phyloP scores from a whole-genome alignment of 2,113 vertebrate species.

The Dicaeum eximium region DNA sequence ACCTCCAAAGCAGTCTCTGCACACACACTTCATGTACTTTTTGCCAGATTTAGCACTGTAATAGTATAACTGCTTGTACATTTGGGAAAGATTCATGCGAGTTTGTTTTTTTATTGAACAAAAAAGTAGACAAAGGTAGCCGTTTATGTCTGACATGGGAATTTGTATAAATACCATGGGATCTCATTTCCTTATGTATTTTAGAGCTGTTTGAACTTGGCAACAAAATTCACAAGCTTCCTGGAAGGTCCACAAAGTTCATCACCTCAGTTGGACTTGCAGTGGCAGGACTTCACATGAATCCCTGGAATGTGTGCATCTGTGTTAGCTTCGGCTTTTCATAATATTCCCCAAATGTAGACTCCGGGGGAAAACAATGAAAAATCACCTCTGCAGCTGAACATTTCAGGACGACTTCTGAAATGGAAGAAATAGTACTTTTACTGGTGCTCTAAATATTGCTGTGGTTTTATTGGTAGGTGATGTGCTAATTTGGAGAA shows the following conservation, averaged over 20 bases:
- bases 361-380: neutral
- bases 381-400: neutral
- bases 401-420: neutral
- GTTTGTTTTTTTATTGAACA: neutral
- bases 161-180: constrained; percentile 24
- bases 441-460: neutral
- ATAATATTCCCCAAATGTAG: constrained; percentile 34
- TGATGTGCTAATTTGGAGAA: neutral
- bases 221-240: constrained; percentile 45
- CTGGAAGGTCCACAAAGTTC: constrained; percentile 52
- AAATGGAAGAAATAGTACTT: neutral
- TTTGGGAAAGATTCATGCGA: neutral
- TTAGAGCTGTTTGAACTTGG: constrained; percentile 44
- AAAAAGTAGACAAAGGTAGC: constrained; percentile 24
- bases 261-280: neutral
- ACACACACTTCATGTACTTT: neutral
- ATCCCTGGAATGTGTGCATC: neutral
- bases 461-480: neutral
- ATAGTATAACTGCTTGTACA: neutral
- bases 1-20: neutral
- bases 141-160: constrained; percentile 42
- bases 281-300: neutral
- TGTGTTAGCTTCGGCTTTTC: neutral
- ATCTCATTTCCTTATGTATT: constrained; percentile 40
- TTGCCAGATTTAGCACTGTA: neutral